Evolutionary conservation across 2,113 vertebrate genomes (phyloP).

Genomic region (Chrysochloris asiatica): DNA sequence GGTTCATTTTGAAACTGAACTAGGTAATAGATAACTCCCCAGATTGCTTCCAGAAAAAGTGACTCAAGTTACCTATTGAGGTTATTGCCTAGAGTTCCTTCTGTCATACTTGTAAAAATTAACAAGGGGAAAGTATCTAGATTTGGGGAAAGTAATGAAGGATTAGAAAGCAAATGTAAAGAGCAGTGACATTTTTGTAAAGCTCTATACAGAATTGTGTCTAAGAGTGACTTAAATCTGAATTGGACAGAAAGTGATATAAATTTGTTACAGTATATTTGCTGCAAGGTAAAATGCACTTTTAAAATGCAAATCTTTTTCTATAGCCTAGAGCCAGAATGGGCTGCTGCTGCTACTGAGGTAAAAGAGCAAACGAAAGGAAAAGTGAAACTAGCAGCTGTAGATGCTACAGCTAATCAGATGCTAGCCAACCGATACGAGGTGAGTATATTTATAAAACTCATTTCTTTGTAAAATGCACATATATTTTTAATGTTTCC

Average conservation of each 20-base stretch:
- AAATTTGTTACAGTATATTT: fast-evolving
- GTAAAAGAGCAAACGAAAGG: conserved; percentile 96
- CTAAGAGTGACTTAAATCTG: neutral
- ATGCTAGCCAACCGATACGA: conserved; percentile 89
- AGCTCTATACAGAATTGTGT: fast-evolving
- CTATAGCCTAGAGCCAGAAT: conserved; percentile 94
- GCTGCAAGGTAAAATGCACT: neutral
- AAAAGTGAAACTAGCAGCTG: conserved; percentile 93
- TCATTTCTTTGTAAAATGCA: fast-evolving
- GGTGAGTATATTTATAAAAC: conserved; percentile 83
- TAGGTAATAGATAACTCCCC: neutral
- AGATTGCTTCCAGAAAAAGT: neutral
- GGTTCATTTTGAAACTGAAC: neutral
- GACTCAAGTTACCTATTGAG: neutral
- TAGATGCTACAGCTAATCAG: conserved; percentile 95
- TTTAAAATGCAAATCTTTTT: neutral
- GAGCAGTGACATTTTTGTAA: fast-evolving
- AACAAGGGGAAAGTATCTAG: neutral
- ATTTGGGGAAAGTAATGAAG: neutral
- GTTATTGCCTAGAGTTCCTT: too few relatives aligned
- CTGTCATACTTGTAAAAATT: neutral
- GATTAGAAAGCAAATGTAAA: neutral
- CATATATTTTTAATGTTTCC: too few relatives aligned
- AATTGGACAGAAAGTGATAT: neutral
- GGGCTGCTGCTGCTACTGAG: conserved; percentile 94